Percentiles rank a stretch among this genome's conserved stretches.
These are phyloP conservation scores for Sula dactylatra DNA, from an alignment of 2,113 vertebrate species.

Conservation along the genomic window DNA sequence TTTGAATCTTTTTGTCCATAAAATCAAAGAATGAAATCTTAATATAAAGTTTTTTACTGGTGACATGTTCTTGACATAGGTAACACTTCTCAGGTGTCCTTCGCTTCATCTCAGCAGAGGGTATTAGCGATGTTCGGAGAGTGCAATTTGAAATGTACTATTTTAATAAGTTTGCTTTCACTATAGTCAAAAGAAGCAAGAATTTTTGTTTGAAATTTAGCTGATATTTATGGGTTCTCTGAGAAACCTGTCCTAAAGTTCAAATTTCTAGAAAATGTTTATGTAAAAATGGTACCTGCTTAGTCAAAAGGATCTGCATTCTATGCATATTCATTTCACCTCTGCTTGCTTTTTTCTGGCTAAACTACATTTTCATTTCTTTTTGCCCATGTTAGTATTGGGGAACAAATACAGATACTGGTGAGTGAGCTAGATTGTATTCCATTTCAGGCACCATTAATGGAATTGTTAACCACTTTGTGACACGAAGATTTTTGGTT, in stretches of 20 bases:
- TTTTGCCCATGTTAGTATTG: neutral
- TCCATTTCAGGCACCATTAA: neutral
- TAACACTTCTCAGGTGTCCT: neutral
- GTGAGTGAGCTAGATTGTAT: neutral
- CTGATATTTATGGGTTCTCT: neutral
- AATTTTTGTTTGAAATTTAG: neutral
- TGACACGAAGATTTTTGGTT: slow-evolving; percentile 37
- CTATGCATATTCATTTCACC: neutral
- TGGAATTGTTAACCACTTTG: slow-evolving; percentile 9
- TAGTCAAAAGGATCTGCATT: neutral
- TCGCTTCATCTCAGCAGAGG: neutral
- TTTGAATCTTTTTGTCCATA: neutral
- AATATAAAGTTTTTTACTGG: neutral
- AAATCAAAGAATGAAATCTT: neutral
- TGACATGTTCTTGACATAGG: neutral
- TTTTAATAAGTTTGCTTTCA: neutral
- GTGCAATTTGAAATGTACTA: neutral
- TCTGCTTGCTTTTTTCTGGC: neutral
- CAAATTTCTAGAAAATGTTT: neutral
- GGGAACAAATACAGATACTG: neutral
- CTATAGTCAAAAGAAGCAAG: neutral
- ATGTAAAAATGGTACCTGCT: neutral
- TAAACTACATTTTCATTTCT: neutral
- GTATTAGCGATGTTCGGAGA: neutral
- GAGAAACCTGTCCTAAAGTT: neutral